These are phyloP conservation scores for Turnix velox DNA, from an alignment of 2,113 vertebrate species.

Conservation along the genomic window DNA sequence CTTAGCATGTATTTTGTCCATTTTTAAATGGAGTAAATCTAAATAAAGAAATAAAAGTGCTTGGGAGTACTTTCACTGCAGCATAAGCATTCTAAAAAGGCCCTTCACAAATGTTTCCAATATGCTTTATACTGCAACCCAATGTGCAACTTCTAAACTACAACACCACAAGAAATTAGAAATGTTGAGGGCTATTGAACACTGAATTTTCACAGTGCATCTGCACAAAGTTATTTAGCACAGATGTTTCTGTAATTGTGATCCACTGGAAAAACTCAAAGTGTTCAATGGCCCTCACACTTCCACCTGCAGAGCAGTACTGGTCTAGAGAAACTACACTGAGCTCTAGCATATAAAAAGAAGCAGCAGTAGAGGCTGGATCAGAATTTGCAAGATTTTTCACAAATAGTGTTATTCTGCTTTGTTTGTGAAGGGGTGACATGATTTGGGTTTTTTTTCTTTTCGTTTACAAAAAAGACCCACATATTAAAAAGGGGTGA, in stretches of 20 bases:
- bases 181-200: constrained; percentile 67
- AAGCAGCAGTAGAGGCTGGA: neutral
- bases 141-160: constrained; percentile 54
- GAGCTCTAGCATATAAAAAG: neutral
- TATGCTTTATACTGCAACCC: constrained; percentile 53
- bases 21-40: constrained; percentile 36
- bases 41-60: constrained; percentile 57
- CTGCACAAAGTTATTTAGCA: constrained; percentile 41
- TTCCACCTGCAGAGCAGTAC: constrained; percentile 12
- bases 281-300: constrained; percentile 51
- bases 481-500: constrained; percentile 59
- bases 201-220: constrained; percentile 31
- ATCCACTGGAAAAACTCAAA: constrained; percentile 41
- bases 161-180: constrained; percentile 66
- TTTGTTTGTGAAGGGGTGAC: constrained; percentile 11
- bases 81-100: constrained; percentile 53
- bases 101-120: constrained; percentile 59
- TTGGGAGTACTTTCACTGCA: constrained; percentile 48
- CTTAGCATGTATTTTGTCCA: constrained; percentile 17
- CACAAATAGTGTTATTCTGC: constrained; percentile 30
- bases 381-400: neutral
- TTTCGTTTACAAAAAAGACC: constrained; percentile 53
- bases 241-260: constrained; percentile 49
- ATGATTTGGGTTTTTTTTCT: constrained; percentile 24
- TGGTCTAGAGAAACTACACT: neutral